phyloP scores from a whole-genome alignment of 2,113 vertebrate genomes.

The Proterorhinus semilunaris region DNA sequence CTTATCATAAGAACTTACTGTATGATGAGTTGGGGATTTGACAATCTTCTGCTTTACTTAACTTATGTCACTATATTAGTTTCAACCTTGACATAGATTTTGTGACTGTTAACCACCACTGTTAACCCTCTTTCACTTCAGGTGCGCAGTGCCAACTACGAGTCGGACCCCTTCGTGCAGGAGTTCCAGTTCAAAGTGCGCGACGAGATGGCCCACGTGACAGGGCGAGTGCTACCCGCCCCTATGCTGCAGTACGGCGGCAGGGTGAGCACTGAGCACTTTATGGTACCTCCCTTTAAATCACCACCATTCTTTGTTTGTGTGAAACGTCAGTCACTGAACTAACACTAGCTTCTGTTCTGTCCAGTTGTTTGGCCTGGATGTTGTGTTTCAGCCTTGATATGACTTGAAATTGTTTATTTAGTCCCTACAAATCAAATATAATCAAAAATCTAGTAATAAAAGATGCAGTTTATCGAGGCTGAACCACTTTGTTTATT shows the following conservation, averaged over 20 bases:
- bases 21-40: too few species aligned
- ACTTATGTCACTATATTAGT: too few species aligned
- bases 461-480: slow-evolving; percentile 35
- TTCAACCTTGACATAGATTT: too few species aligned
- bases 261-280: slow-evolving; percentile 90
- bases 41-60: too few species aligned
- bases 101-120: neutral
- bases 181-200: slow-evolving; percentile 98
- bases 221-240: slow-evolving; percentile 94
- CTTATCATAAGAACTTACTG: too few species aligned
- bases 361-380: slow-evolving; percentile 18
- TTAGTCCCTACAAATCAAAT: neutral
- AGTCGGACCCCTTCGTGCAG: slow-evolving; percentile 96
- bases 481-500: slow-evolving; percentile 52
- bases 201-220: slow-evolving; percentile 99
- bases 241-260: slow-evolving; percentile 98
- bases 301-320: slow-evolving; percentile 77
- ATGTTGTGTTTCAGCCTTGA: slow-evolving; percentile 48
- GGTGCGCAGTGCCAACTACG: slow-evolving; percentile 98
- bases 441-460: neutral
- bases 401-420: neutral
- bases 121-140: slow-evolving; percentile 42
- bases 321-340: slow-evolving; percentile 38
- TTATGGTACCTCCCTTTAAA: slow-evolving; percentile 84
- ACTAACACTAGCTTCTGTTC: slow-evolving; percentile 66